phyloP scores from a whole-genome alignment of 30 jellyfish, hydroid and myxozoan species.

The Clytia hemisphaerica region DNA sequence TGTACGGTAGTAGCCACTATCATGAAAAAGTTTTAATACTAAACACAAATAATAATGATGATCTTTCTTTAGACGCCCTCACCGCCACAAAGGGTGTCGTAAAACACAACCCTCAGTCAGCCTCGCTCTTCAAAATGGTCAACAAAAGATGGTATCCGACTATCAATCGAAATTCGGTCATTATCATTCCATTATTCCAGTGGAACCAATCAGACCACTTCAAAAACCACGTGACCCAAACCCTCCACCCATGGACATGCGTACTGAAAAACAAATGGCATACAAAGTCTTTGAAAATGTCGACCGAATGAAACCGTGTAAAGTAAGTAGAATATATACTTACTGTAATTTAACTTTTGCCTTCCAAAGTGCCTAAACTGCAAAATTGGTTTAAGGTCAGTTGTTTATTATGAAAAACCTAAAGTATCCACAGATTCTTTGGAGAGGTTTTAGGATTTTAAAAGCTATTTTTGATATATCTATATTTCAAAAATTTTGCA shows the following conservation, averaged over 20 bases:
- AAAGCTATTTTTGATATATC: background rate
- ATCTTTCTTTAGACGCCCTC: conserved; percentile 47
- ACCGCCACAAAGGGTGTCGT: conserved; percentile 59
- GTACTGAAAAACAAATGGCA: conserved; percentile 64
- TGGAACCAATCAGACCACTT: conserved; percentile 37
- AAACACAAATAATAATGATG: background rate
- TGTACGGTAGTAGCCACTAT: background rate
- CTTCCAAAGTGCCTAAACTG: no score
- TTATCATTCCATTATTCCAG: conserved; percentile 3
- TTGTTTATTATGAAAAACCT: no score
- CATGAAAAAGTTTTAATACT: background rate
- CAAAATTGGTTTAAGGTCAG: no score
- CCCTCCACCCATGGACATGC: conserved; percentile 88
- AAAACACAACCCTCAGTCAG: conserved; percentile 33
- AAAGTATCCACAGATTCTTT: no score
- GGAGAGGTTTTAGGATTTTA: background rate
- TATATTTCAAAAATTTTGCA: background rate
- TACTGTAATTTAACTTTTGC: background rate
- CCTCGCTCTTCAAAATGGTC: conserved; percentile 6
- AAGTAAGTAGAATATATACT: conserved; percentile 9
- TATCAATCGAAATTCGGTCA: conserved; percentile 28
- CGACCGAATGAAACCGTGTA: conserved; percentile 62
- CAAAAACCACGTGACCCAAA: conserved; percentile 47
- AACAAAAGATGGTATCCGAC: conserved; percentile 24
- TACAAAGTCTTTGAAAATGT: conserved; percentile 16